phyloP scores from a whole-genome alignment of 2,888 invertebrate genomes.

The Marasmarcha lunaedactyla region DNA sequence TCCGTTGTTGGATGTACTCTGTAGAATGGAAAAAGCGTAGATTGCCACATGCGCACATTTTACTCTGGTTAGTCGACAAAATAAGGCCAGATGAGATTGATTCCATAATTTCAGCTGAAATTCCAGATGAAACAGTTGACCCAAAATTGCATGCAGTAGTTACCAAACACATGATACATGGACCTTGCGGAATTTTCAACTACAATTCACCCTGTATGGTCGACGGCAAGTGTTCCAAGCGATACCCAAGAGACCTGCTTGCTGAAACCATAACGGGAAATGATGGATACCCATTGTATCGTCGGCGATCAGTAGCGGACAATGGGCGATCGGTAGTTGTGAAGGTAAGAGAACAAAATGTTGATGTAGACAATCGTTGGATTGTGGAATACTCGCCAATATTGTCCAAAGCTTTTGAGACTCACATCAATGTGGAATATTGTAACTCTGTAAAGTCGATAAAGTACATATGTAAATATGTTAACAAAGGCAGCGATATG shows the following conservation, averaged over 20 bases:
- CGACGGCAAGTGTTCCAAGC: too few species aligned
- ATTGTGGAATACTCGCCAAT: too few species aligned
- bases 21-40: constrained; percentile 22
- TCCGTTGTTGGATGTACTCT: constrained; percentile 19
- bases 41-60: constrained; percentile 16
- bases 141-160: constrained; percentile 7
- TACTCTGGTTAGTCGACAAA: constrained; percentile 16
- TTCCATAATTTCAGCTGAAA: constrained; percentile 15
- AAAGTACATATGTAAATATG: too few species aligned
- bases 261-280: too few species aligned
- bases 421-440: too few species aligned
- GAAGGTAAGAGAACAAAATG: not conserved
- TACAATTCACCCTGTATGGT: too few species aligned
- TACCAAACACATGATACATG: constrained; percentile 1
- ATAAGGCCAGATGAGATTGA: constrained; percentile 17
- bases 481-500: too few species aligned
- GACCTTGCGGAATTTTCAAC: constrained; percentile 4
- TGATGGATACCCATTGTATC: constrained; percentile 6
- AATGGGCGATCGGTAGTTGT: not conserved
- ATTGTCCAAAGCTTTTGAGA: too few species aligned
- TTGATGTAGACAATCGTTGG: too few species aligned
- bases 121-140: constrained; percentile 16
- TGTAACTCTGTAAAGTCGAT: too few species aligned
- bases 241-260: too few species aligned
- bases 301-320: constrained; percentile 4